phyloP scores from a whole-genome alignment of 2,888 invertebrate species.

The Epirrita christyi region DNA sequence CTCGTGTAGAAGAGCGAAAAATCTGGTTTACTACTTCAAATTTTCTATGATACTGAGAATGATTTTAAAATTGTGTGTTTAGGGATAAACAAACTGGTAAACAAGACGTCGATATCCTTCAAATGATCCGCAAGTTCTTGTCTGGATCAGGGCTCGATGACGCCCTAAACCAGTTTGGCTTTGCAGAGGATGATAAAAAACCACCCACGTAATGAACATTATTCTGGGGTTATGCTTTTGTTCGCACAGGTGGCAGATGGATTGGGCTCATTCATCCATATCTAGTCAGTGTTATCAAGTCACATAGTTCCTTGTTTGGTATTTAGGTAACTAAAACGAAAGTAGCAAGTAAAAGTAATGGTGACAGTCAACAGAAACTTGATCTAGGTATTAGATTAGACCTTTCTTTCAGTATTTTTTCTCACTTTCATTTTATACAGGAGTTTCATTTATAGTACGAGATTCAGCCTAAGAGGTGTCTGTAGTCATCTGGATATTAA shows the following conservation, averaged over 20 bases:
- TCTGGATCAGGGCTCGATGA: slow-evolving; percentile 71
- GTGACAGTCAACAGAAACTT: too few relatives aligned
- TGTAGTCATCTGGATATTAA: too few relatives aligned
- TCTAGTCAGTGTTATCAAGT: slow-evolving; percentile 2
- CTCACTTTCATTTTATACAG: too few relatives aligned
- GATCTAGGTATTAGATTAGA: too few relatives aligned
- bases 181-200: slow-evolving; percentile 57
- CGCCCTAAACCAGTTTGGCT: slow-evolving; percentile 67
- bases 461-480: too few relatives aligned
- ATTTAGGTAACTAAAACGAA: background rate
- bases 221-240: slow-evolving; percentile 53
- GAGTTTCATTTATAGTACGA: too few relatives aligned
- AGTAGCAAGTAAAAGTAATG: background rate
- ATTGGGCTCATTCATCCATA: slow-evolving; percentile 47
- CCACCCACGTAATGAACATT: slow-evolving; percentile 64
- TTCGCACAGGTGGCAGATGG: slow-evolving; percentile 54
- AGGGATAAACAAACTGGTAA: slow-evolving; percentile 64
- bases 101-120: slow-evolving; percentile 59
- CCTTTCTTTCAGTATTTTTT: too few relatives aligned
- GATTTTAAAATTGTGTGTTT: slow-evolving; percentile 57
- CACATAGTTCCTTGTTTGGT: background rate
- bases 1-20: too few relatives aligned
- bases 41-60: slow-evolving; percentile 8
- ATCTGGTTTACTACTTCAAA: background rate
- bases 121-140: slow-evolving; percentile 73